A percentile compares a stretch with the other conserved stretches of the same genome.
phyloP scores from a whole-genome alignment of 2,888 invertebrate species.

The Achlya flavicornis region DNA sequence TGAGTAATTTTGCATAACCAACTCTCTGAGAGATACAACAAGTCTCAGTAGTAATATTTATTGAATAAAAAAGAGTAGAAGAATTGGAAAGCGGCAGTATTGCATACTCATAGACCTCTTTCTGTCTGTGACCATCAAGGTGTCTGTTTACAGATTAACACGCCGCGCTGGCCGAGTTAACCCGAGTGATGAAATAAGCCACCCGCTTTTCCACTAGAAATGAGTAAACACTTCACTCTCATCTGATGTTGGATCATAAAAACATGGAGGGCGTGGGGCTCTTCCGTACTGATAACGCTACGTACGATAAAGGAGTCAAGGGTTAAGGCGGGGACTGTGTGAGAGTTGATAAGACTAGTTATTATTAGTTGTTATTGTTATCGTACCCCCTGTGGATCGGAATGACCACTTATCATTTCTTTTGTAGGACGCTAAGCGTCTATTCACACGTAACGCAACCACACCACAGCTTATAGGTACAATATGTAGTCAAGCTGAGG shows the following conservation, averaged over 20 bases:
- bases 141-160: not conserved
- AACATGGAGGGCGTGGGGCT: slow-evolving; percentile 7
- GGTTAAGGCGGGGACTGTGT: slow-evolving; percentile 34
- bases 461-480: too few species aligned
- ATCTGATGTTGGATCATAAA: not conserved
- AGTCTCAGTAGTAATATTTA: too few species aligned
- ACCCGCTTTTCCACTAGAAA: not conserved
- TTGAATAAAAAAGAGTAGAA: too few species aligned
- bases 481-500: too few species aligned
- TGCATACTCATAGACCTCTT: not conserved
- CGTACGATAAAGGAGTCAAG: slow-evolving; percentile 5
- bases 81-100: too few species aligned
- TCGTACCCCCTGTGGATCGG: slow-evolving; percentile 44
- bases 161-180: not conserved
- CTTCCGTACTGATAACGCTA: slow-evolving; percentile 2
- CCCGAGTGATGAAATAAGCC: not conserved
- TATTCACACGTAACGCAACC: too few species aligned
- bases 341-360: slow-evolving; percentile 25
- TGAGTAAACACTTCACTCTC: not conserved
- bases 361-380: slow-evolving; percentile 36
- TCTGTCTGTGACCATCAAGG: not conserved
- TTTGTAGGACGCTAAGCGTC: slow-evolving; percentile 11
- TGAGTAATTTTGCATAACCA: too few species aligned
- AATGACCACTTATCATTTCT: slow-evolving; percentile 27
- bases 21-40: too few species aligned